Base-by-base conservation (phyloP, 2,797 vertebrate genomes). In the Anguilla obscura region DNA sequence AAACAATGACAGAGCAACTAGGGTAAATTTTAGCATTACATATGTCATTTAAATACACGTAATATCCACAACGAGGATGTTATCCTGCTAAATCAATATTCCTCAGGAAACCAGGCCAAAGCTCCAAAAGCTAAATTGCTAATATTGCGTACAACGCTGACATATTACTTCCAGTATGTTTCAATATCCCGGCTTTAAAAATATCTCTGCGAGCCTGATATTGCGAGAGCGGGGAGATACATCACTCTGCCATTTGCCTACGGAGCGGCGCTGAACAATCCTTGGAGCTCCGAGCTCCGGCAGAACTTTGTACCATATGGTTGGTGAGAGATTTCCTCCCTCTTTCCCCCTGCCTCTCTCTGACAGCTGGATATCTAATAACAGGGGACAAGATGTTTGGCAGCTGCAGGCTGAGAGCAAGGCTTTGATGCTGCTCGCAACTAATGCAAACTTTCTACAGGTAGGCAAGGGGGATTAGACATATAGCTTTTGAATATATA, bases 231-330 rank as follows among this genome's bases (percentile, higher is more conserved):
- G 95, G 96, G 96, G 95, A 96, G 95, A 95, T 95, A 95, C 96
- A 96, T 94, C 95, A 96, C 95, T 96, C 96, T 95, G 96, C 95
- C 95, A 95, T 96, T 96, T 96, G 96, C 96, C 95, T 96, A 95
- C 93, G 91, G 95, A 95, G 95, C 95, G 93, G 94, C 93, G 18
- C 79, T 71, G 88, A 86, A 86, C 85, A 80, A 54, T 86, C 58
- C 45, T 80, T 85, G 66, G 30, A 86, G 88, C 85, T 45, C 36
- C 74, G 52, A 74, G 82, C 54, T 79, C 63, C 91, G 94, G 95
- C 95, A 95, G 95, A 96, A 96, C 97, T 96, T 95, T 93, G 94
- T 93, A 96, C 97, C 97, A 98, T 98, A 97, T 98, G 98, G 98
- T 96, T 96, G 97, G 96, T 97, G 96, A 97, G 97, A 97, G 96